Conservation (phyloP, 2,888 invertebrate genomes). For the Oscheius sp. region DNA sequence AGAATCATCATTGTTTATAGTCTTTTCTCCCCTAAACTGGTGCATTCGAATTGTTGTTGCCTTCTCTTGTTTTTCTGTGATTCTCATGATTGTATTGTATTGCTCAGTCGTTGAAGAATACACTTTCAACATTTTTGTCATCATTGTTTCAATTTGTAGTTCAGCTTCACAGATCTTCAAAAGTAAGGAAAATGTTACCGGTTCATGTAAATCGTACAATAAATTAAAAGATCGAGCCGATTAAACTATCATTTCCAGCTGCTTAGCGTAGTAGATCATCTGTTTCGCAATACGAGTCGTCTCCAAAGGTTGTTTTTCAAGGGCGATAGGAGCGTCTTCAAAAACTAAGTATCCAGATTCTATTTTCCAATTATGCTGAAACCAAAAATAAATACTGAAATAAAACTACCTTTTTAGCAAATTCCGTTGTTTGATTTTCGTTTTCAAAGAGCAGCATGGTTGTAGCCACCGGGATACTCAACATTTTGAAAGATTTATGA, state of each 20-base stretch:
- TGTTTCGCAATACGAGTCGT: constrained; percentile 89
- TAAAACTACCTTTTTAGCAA: constrained; percentile 42
- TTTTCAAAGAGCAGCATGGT: constrained; percentile 53
- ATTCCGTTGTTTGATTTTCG: constrained; percentile 43
- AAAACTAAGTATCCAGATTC: constrained; percentile 79
- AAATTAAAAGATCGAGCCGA: constrained; percentile 1
- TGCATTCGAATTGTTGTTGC: constrained; percentile 19
- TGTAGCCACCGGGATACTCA: constrained; percentile 75
- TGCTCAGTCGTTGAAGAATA: constrained; percentile 18
- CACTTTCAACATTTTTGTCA: no score
- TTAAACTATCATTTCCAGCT: constrained; percentile 98
- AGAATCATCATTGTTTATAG: constrained; percentile 16
- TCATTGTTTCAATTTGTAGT: neutral
- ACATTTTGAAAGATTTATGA: constrained; percentile 92
- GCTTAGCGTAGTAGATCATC: constrained; percentile 93
- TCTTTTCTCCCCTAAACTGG: constrained; percentile 7
- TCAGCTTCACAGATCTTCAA: neutral
- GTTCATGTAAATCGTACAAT: neutral
- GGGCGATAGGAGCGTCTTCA: constrained; percentile 78
- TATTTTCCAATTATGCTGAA: constrained; percentile 28
- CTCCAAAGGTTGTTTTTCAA: constrained; percentile 77
- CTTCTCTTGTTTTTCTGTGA: constrained; percentile 28
- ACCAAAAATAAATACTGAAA: neutral
- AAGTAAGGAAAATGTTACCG: neutral
- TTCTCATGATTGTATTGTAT: constrained; percentile 21